Evolutionary conservation across 2,888 invertebrate species (phyloP).

Genomic region (Stegophylla sp.): DNA sequence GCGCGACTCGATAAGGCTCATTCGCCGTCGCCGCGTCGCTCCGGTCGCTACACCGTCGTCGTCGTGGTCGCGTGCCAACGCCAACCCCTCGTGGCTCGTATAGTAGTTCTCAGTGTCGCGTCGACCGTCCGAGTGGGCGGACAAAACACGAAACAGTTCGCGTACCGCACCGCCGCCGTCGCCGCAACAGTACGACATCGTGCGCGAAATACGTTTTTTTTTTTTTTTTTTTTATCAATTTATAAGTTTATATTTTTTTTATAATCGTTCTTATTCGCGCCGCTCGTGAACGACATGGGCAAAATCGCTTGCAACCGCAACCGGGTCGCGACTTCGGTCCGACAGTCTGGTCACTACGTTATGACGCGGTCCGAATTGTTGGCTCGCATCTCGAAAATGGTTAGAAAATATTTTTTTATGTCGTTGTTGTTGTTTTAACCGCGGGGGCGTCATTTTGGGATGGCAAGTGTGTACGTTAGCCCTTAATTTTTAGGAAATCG

Average conservation of each 20-base stretch:
- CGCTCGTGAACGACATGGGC: conserved; percentile 43
- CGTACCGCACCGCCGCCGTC: neutral
- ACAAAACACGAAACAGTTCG: neutral
- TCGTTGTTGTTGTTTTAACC: too few species aligned
- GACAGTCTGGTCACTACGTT: conserved; percentile 37
- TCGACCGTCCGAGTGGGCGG: conserved; percentile 25
- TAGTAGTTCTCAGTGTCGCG: conserved; percentile 44
- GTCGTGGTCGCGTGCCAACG: neutral
- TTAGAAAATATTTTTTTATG: conserved; percentile 35
- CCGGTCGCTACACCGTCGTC: conserved; percentile 23
- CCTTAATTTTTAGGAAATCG: too few species aligned
- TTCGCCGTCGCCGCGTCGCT: conserved; percentile 20
- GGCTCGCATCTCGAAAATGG: conserved; percentile 56
- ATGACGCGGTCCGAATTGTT: conserved; percentile 49
- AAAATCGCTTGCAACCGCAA: conserved; percentile 56
- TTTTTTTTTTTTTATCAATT: too few species aligned
- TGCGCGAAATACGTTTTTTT: too few species aligned
- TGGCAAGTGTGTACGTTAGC: too few species aligned
- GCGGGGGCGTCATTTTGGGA: too few species aligned
- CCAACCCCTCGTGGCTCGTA: conserved; percentile 15
- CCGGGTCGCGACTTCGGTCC: conserved; percentile 40
- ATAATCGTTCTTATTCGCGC: too few species aligned
- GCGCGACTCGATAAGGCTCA: conserved; percentile 39
- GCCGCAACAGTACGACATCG: too few species aligned
- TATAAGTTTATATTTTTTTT: too few species aligned